Evolutionary conservation across 2,888 invertebrate species (phyloP).

Genomic region (Ophraella communa): DNA sequence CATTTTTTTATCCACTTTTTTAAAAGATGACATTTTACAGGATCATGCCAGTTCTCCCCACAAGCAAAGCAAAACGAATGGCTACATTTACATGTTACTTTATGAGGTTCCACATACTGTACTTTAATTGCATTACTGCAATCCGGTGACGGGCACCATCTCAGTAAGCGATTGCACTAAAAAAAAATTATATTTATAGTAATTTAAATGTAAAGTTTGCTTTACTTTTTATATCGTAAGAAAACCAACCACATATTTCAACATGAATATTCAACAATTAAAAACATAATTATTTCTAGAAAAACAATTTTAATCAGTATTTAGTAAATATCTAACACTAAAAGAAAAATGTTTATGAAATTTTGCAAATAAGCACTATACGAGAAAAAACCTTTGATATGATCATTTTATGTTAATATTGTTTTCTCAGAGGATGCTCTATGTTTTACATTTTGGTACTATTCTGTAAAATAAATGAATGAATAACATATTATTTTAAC

Average conservation of each 20-base stretch:
- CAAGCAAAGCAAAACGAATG: constrained; percentile 96
- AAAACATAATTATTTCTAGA: too few relatives aligned
- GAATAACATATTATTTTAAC: too few relatives aligned
- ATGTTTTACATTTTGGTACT: too few relatives aligned
- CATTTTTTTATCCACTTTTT: constrained; percentile 98
- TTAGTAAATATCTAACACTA: too few relatives aligned
- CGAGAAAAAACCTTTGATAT: too few relatives aligned
- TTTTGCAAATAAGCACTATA: too few relatives aligned
- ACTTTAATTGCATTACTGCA: constrained; percentile 96
- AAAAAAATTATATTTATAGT: constrained; percentile 41
- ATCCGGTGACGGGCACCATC: constrained; percentile 98
- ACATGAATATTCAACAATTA: too few relatives aligned
- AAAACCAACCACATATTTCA: background rate
- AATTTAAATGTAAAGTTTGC: background rate
- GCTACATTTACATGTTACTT: constrained; percentile 91
- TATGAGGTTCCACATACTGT: constrained; percentile 87
- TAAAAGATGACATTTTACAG: constrained; percentile 91
- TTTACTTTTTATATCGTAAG: background rate
- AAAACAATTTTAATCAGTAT: too few relatives aligned
- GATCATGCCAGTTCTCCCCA: constrained; percentile 98
- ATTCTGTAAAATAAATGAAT: too few relatives aligned
- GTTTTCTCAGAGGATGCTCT: too few relatives aligned
- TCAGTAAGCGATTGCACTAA: constrained; percentile 91
- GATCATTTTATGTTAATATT: too few relatives aligned
- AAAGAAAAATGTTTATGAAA: too few relatives aligned